Evolutionary conservation across 2,797 vertebrate species (phyloP), one percentile per base, ranked within the genome.

Genomic region (Chelon auratus): DNA sequence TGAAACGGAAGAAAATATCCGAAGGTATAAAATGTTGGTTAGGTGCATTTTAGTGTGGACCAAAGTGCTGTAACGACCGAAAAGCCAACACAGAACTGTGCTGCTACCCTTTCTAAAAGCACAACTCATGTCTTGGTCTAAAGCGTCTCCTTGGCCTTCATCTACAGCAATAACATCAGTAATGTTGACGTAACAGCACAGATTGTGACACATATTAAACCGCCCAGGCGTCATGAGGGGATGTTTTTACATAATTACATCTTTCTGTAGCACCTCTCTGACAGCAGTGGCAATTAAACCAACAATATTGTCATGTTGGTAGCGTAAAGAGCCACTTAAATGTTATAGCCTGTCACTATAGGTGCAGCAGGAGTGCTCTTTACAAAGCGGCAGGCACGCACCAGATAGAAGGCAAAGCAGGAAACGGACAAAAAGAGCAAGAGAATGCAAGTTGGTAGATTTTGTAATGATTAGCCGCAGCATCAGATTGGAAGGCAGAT

Each of bases 401-500:
- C 30, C 5, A 33, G 30, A 33, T 33, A 33, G 5, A 43, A 43
- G 15, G 13, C 3, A 3, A 15, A 43, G 40, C 14, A 15, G 40
- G 22, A 62, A 57, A 63, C 9, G 8, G 12, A 30, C 14, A 66
- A 33, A 55, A 24, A 8, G 9, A 50, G 1, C 14, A 57, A 22
- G 33, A 55, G 15, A 60, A 45, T 18, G 42, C 36, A n/a, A 75
- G 36, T n/a, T 54, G 61, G 60, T 18, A 15, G 26, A 68, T 72
- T 84, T 53, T 66, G 39, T 57, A 47, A 58, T 69, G 64, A 67
- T 65, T 6, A 40, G 54, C 30, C 53, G 60, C 37, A 43, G 36
- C 73, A 66, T 80, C 68, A 78, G 72, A 81, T 67, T 75, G 77
- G 20, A 65, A 50, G n/a, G 64, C 75, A 77, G 82, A 78, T 20